A percentile compares a stretch with the other conserved stretches of the same genome.
These are phyloP conservation scores for Melanaphis sacchari DNA, from an alignment of 1,140 invertebrate species.

Conservation along the genomic window DNA sequence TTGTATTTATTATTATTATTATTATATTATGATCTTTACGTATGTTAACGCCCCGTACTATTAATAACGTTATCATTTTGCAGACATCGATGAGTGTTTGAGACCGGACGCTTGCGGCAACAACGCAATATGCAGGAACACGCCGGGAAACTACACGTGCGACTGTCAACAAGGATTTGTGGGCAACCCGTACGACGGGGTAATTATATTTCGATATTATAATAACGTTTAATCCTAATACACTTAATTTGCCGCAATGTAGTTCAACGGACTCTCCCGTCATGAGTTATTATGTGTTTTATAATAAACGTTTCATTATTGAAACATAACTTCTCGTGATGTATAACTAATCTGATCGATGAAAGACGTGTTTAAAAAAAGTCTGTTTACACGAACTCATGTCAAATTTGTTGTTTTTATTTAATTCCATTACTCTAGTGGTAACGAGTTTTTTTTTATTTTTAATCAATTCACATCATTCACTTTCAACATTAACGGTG, in stretches of 20 bases:
- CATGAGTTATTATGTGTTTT: not conserved
- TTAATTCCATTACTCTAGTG: not conserved
- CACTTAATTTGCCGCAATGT: not conserved
- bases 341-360: not conserved
- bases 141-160: conserved; percentile 88
- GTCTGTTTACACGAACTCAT: not conserved
- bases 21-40: not conserved
- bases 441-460: not conserved
- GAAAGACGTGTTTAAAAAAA: not conserved
- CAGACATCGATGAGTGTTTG: conserved; percentile 88
- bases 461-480: not conserved
- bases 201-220: conserved; percentile 63
- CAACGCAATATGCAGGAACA: conserved; percentile 83
- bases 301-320: not conserved
- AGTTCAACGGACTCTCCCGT: not conserved
- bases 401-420: conserved; percentile 20
- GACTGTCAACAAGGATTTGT: conserved; percentile 80
- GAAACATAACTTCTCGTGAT: not conserved
- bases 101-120: conserved; percentile 79
- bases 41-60: not conserved
- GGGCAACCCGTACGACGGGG: conserved; percentile 85
- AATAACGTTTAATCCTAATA: not conserved
- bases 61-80: conserved; percentile 58
- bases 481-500: not conserved
- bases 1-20: not conserved